Conservation (phyloP, 2,888 invertebrate species). For the Noctua janthina region DNA sequence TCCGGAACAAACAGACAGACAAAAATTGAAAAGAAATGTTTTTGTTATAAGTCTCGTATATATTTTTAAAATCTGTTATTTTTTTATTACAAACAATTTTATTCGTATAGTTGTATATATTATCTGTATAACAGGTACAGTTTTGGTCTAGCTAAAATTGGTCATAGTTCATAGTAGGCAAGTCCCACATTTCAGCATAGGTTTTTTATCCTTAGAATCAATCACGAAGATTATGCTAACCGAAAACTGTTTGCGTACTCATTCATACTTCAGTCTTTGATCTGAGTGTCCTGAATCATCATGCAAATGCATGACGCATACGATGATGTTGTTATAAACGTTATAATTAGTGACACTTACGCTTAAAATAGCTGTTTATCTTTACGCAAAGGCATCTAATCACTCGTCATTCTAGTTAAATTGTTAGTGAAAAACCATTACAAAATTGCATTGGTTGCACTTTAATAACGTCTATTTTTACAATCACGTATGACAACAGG, state of each 20-base stretch:
- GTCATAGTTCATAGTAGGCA: too few species aligned
- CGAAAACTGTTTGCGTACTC: conserved; percentile 3
- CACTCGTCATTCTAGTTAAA: background rate
- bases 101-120: too few species aligned
- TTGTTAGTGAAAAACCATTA: background rate
- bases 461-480: too few species aligned
- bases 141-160: background rate
- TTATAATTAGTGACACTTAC: background rate
- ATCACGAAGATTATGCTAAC: background rate
- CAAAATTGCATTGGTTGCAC: background rate
- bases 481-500: background rate
- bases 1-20: too few species aligned
- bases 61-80: too few species aligned
- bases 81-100: too few species aligned
- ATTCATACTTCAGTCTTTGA: conserved; percentile 10
- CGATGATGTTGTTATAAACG: conserved; percentile 10
- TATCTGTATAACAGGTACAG: background rate
- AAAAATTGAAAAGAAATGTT: too few species aligned
- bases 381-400: background rate
- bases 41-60: too few species aligned
- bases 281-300: conserved; percentile 20
- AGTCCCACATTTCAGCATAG: background rate
- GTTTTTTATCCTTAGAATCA: background rate
- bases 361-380: conserved; percentile 36
- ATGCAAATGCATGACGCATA: conserved; percentile 30